Evolutionary conservation across 2,113 vertebrate genomes (phyloP).

Genomic region (Cromileptes altivelis): DNA sequence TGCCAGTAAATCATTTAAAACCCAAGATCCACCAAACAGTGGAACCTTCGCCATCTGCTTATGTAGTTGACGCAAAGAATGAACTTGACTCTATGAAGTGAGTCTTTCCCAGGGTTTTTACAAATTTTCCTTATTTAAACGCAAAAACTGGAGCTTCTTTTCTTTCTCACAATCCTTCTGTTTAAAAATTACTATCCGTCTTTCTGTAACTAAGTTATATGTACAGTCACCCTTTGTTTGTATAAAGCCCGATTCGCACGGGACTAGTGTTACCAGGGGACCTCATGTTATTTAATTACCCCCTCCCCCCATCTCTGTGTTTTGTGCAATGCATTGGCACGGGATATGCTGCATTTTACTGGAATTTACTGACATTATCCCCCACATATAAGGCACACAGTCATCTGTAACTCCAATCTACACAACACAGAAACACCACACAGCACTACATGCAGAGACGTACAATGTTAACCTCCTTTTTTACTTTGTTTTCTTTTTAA

Average conservation of each 20-base stretch:
- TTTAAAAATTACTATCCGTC: neutral
- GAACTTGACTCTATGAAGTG: constrained; percentile 15
- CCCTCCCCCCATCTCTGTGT: no score
- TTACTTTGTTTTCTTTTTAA: no score
- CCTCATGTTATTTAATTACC: no score
- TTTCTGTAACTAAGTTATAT: neutral
- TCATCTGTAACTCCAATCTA: no score
- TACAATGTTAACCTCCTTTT: no score
- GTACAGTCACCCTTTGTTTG: neutral
- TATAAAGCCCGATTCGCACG: neutral
- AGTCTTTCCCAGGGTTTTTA: constrained; percentile 16
- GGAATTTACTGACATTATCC: no score
- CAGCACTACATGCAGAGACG: no score
- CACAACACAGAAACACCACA: no score
- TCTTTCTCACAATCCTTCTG: constrained; percentile 3
- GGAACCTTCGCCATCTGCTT: constrained; percentile 47
- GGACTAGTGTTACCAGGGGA: no score
- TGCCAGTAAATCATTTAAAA: constrained; percentile 56
- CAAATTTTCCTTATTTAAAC: neutral
- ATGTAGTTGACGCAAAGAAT: neutral
- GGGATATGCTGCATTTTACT: no score
- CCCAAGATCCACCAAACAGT: constrained; percentile 40
- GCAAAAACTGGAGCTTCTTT: constrained; percentile 1
- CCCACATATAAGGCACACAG: no score
- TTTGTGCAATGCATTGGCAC: no score